Conservation (phyloP, 2,888 invertebrate genomes). For the Blera fallax region DNA sequence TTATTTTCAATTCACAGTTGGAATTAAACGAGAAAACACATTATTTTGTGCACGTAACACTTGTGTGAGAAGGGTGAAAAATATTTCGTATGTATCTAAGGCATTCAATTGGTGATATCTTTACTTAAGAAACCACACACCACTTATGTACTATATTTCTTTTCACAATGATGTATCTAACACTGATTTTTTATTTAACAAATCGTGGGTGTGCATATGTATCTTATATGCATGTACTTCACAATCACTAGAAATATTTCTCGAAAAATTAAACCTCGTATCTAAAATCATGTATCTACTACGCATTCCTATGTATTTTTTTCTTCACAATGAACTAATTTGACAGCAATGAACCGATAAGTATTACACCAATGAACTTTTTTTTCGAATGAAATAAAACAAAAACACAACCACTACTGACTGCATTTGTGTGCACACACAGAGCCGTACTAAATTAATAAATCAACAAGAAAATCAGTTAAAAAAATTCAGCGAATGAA, state of each 20-base stretch:
- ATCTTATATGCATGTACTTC: background rate
- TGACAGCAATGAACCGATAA: slow-evolving; percentile 53
- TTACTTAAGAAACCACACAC: background rate
- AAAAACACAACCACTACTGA: slow-evolving; percentile 15
- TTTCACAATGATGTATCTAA: slow-evolving; percentile 3
- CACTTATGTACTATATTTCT: background rate
- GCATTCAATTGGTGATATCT: background rate
- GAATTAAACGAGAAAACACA: slow-evolving; percentile 8
- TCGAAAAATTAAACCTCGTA: background rate
- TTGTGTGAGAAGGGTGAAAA: background rate
- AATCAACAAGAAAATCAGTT: slow-evolving; percentile 63
- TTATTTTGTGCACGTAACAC: slow-evolving; percentile 15
- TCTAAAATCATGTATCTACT: background rate
- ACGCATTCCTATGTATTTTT: too few species aligned
- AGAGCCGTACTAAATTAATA: slow-evolving; percentile 56
- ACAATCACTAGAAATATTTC: background rate
- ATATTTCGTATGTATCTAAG: background rate
- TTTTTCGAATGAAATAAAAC: slow-evolving; percentile 3
- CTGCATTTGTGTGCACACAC: slow-evolving; percentile 41
- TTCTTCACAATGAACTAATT: slow-evolving; percentile 40
- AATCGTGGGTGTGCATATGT: background rate
- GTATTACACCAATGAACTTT: slow-evolving; percentile 40
- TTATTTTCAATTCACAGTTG: slow-evolving; percentile 12
- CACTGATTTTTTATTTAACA: slow-evolving; percentile 13
- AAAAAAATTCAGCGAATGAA: slow-evolving; percentile 28